Evolutionary conservation across 2,113 vertebrate species (phyloP).

Genomic region (Sylvia atricapilla): DNA sequence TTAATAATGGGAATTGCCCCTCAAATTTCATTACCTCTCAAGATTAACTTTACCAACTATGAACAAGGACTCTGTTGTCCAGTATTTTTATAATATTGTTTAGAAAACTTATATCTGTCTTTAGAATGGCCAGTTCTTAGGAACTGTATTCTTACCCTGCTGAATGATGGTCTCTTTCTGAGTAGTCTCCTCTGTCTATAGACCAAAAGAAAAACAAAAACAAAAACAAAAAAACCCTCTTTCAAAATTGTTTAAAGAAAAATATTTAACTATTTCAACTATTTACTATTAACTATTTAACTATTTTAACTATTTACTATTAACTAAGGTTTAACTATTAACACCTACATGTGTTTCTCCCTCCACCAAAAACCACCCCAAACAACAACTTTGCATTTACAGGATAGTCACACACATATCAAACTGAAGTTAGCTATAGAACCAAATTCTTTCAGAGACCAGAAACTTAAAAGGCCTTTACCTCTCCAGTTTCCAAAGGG

Average conservation of each 20-base stretch:
- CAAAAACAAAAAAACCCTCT: neutral
- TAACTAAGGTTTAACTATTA: neutral
- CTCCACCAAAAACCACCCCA: neutral
- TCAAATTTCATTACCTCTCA: neutral
- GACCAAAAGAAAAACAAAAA: neutral
- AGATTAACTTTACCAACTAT: neutral
- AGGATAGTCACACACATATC: neutral
- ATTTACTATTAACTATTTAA: no score
- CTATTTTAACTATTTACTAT: no score
- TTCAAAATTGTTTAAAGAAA: neutral
- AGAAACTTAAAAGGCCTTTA: neutral
- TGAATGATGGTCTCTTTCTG: neutral
- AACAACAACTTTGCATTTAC: neutral
- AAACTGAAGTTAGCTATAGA: neutral
- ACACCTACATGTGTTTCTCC: neutral
- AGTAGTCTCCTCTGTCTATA: conserved; percentile 44
- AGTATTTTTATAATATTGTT: neutral
- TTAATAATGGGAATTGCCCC: neutral
- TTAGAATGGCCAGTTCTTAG: neutral
- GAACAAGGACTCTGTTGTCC: neutral
- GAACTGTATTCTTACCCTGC: conserved; percentile 29
- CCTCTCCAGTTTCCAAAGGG: conserved; percentile 21
- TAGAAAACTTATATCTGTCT: neutral
- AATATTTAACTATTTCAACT: no score
- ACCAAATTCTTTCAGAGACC: neutral